Evolutionary conservation across 2,888 invertebrate species (phyloP).

Genomic region (Ecdyonurus torrentis): DNA sequence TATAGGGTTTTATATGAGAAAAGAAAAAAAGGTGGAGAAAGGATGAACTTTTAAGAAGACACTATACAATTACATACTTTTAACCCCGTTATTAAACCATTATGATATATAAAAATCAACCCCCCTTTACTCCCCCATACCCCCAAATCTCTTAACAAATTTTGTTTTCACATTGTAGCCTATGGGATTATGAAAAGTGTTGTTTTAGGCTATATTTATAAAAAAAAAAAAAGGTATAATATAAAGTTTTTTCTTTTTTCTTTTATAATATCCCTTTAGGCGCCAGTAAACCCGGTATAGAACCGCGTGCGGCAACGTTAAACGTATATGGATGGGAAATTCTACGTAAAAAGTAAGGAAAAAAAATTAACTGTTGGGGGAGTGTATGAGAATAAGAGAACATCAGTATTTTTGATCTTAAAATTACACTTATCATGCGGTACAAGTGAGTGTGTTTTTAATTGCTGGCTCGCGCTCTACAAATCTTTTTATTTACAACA

Average conservation of each 20-base stretch:
- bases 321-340: neutral
- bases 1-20: too few relatives aligned
- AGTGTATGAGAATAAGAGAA: neutral
- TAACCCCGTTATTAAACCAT: neutral
- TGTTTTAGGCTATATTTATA: neutral
- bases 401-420: neutral
- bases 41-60: neutral
- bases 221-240: neutral
- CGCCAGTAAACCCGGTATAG: neutral
- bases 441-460: neutral
- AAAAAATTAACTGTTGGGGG: too few relatives aligned
- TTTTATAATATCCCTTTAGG: neutral
- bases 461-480: neutral
- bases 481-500: too few relatives aligned
- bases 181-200: neutral
- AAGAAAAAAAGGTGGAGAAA: neutral
- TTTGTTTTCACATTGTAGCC: neutral
- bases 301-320: neutral
- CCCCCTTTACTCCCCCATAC: neutral
- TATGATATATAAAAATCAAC: neutral
- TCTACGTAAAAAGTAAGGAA: neutral
- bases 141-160: too few relatives aligned
- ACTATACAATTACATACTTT: neutral
- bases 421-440: neutral
- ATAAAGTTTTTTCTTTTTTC: neutral